Base-by-base conservation (phyloP, 2,797 vertebrate species). In the Periophthalmus magnuspinnatus region DNA sequence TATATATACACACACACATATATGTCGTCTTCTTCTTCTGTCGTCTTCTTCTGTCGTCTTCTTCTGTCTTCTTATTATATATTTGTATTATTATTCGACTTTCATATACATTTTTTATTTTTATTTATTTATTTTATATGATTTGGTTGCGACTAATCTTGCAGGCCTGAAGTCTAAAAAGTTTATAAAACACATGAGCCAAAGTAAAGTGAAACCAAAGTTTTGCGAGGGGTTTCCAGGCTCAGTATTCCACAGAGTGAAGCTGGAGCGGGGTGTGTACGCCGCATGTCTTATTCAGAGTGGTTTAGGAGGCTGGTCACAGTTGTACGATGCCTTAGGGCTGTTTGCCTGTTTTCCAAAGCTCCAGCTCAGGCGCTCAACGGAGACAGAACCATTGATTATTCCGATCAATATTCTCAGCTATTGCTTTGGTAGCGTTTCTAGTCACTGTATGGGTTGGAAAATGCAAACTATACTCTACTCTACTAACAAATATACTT, bases 361-460 rank as follows among this genome's bases (percentile, higher is more conserved):
- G 66, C 75, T 68, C 69, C 55, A 64, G 70, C 45, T 69, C 54
- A 70, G 70, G 78, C 83, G 81, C 76, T 79, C 77, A 75, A 73
- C 75, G 74, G 82, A 88, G 82, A 81, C 80, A 65, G 76, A 41
- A 79, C 6, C 74, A 89, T 87, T 78, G 86, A 90, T 87, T 79
- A 79, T 64, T 70, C 79, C 70, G 81, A 83, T 92, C 87, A 65
- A 89, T 90, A 86, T 24, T 33, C 56, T 57, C 64, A 71, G 74
- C 82, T 76, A 82, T 75, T 83, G 80, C 85, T 63, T 70, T 73
- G 72, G 72, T 79, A 71, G 75, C 73, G 76, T 77, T 78, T 71
- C 59, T 69, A 62, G 80, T 57, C 2, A 65, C 69, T 71, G 21
- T 74, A 67, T 79, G 67, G 74, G 67, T 76, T 45, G 52, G 79